Conservation (phyloP, 2,113 vertebrate species). For the Planiliza haematocheilus region DNA sequence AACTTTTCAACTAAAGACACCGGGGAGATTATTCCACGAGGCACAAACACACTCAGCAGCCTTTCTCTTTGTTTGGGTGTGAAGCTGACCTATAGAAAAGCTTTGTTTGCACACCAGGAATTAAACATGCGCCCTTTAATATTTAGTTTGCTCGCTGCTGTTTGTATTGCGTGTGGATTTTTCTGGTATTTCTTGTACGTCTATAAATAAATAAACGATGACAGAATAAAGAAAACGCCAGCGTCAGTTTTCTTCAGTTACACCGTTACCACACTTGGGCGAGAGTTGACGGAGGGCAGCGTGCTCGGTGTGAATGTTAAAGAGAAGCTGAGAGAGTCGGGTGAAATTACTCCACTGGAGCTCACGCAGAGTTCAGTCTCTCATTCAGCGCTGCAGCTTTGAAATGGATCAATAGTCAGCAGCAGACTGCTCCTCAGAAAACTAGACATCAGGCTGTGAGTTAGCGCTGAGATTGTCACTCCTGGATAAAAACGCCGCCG, state of each 20-base stretch:
- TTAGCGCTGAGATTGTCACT: not conserved
- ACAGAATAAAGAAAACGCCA: not conserved
- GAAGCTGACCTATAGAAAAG: too few species aligned
- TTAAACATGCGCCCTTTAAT: too few species aligned
- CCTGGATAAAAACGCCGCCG: not conserved
- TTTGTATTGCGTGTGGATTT: too few species aligned
- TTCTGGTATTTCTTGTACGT: not conserved
- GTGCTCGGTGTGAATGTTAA: not conserved
- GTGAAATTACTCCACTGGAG: not conserved
- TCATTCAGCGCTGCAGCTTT: not conserved
- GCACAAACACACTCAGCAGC: too few species aligned
- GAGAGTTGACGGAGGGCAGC: not conserved
- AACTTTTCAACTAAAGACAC: too few species aligned
- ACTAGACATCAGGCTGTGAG: not conserved
- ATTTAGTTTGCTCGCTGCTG: too few species aligned
- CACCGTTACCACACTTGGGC: not conserved
- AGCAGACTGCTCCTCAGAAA: slow-evolving; percentile 2
- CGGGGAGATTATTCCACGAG: too few species aligned
- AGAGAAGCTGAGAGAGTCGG: not conserved
- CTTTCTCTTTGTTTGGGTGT: too few species aligned
- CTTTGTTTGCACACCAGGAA: too few species aligned
- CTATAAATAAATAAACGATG: not conserved
- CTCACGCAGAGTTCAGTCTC: not conserved
- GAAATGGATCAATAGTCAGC: not conserved
- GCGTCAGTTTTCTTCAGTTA: not conserved